Evolutionary conservation across 2,888 invertebrate species (phyloP), one percentile per base, ranked within the genome.

Genomic region (Thelaira solivaga): DNA sequence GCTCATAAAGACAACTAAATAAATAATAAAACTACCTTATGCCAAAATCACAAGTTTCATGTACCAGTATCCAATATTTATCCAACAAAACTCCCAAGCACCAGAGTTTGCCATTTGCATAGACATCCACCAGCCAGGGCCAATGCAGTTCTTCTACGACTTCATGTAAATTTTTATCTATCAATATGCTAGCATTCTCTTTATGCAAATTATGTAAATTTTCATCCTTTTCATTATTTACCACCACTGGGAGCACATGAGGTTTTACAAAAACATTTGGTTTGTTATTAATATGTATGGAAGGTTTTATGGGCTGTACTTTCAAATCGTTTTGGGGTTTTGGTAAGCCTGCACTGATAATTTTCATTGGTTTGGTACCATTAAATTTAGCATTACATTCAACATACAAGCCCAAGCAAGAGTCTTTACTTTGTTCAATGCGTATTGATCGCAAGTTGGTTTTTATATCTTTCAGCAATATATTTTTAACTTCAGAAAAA

Each of bases 91-190:
- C 90, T 4, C 94, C 95, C 47, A 92, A 90, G 84, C 95, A 95
- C 83, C 89, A 91, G 80, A 93, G 93, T 72, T 89, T 86, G 2
- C 96, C 95, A 84, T 95, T 92, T 0, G 91, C 89, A 86, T 92
- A 94, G 61, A 96, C 89, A 82, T 93, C 93, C 0, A 92, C 94
- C 83, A 92, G 89, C 95, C 95, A 96, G 0, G 95, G 94, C 91
- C 93, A 92, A 53, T 89, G 87, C 26, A 85, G 78, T 72, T 86
- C 88, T 71, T 86, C 86, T 8, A 88, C 80, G 20, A 85, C 86
- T 36, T 86, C 83, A 26, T 88, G 84, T 18, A 88, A 74, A 51
- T 86, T 81, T 31, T 86, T 81, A 59, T 88, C 82, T 6, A 87
- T 84, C 71, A 88, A n/a, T 47, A 88, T 68, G 11, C 84, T 82